These are phyloP conservation scores for Trididemnum clinides DNA, from an alignment of 23 tunicate species.

Conservation along the genomic window DNA sequence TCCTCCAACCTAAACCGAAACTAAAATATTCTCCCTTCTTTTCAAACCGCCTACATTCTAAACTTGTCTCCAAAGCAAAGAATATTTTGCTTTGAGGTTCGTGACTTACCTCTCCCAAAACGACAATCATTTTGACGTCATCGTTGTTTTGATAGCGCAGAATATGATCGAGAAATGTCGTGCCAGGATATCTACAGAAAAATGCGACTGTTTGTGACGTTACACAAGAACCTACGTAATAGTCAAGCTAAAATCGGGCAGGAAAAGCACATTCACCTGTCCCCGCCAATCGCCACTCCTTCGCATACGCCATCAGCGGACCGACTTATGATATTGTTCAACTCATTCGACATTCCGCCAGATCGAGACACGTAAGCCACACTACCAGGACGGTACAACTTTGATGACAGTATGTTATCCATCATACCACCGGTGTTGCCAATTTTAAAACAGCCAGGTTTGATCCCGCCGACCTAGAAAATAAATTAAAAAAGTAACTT, in stretches of 20 bases:
- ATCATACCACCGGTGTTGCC: conserved; percentile 99
- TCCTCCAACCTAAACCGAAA: conserved; percentile 92
- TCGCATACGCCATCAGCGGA: conserved; percentile 92
- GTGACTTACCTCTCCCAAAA: conserved; percentile 91
- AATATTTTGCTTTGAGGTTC: too few species aligned
- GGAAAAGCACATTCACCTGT: conserved; percentile 61
- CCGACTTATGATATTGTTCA: conserved; percentile 93
- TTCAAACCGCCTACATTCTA: too few species aligned
- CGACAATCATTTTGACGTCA: conserved; percentile 85
- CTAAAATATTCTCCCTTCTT: too few species aligned
- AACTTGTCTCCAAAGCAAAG: too few species aligned
- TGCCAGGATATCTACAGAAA: conserved; percentile 86
- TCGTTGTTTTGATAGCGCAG: conserved; percentile 79
- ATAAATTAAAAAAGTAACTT: too few species aligned
- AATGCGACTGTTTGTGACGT: too few species aligned
- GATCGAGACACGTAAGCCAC: conserved; percentile 96
- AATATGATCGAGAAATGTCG: conserved; percentile 89
- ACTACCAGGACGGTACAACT: conserved; percentile 92
- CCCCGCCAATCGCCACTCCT: conserved; percentile 98
- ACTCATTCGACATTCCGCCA: conserved; percentile 98
- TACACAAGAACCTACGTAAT: not conserved
- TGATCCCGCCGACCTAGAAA: conserved; percentile 94
- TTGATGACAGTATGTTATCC: conserved; percentile 96
- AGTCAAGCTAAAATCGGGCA: not conserved
- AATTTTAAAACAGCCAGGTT: conserved; percentile 98